Evolutionary conservation across 2,113 vertebrate genomes (phyloP).

Genomic region (Meleagris gallopavo): DNA sequence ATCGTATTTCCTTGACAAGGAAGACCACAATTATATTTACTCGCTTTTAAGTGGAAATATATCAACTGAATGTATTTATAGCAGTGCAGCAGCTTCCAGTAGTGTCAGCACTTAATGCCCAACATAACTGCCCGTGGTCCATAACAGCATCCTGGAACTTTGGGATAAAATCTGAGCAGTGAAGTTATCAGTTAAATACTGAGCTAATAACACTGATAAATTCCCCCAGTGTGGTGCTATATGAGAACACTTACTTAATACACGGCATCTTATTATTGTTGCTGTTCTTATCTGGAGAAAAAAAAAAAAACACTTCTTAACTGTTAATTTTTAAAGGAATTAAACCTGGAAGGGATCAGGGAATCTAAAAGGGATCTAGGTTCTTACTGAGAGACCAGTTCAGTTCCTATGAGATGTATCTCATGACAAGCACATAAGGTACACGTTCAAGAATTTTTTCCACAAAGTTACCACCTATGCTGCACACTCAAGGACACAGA

Average conservation of each 20-base stretch:
- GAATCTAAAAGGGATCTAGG: not conserved
- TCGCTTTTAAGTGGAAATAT: not conserved
- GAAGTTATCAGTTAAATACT: not conserved
- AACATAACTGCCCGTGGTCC: not conserved
- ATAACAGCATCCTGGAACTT: not conserved
- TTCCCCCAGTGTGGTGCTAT: not conserved
- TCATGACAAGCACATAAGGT: not conserved
- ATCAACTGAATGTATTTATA: not conserved
- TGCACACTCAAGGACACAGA: not conserved
- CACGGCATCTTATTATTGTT: not conserved
- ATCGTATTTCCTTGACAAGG: not conserved
- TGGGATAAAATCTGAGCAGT: not conserved
- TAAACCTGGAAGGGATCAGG: not conserved
- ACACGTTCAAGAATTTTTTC: not conserved
- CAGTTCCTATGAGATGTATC: not conserved
- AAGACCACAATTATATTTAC: not conserved
- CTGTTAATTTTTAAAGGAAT: not conserved
- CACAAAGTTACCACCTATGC: not conserved
- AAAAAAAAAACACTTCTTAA: not conserved
- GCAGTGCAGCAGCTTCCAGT: not conserved
- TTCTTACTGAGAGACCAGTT: constrained; percentile 18
- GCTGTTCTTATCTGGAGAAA: not conserved
- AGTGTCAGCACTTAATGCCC: not conserved
- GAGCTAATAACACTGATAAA: not conserved
- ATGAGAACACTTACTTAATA: not conserved